Evolutionary conservation across 2,888 invertebrate genomes (phyloP), one percentile per base, ranked within the genome.

Genomic region (Taphrorychus bicolor): DNA sequence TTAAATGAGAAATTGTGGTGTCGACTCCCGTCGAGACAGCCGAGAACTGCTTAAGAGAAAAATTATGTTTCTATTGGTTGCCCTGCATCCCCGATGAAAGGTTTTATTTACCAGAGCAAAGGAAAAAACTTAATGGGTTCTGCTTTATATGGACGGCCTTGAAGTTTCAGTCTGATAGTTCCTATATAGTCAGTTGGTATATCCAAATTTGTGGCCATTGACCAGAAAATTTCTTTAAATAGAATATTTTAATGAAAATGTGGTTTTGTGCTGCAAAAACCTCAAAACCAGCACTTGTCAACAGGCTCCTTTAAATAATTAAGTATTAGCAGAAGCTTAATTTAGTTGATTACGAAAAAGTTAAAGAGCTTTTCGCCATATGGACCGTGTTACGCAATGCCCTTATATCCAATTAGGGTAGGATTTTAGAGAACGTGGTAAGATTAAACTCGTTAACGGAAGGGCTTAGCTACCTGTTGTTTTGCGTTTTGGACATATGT

Each of bases 1-100:
- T 70, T 70, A 70, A 69, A 70, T 66, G 66, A 70, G 70, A 70
- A 70, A 49, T 59, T 62, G 70, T 49, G 70, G 70, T 62, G 62
- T 23, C 40, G 23, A 21, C 59, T n/a, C 70, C 70, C 66, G 62
- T 40, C 21, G 66, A 54, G 54, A 23, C 14, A 23, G 32, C 18
- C 62, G 59, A 59, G 56, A 66, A 59, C 48, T 49, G 56, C 62
- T 66, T 62, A 66, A 70, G 62, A 24, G 59, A 70, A 63, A 70
- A 66, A 62, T 66, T 59, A 51, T 66, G 66, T 66, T 56, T 66
- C 21, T 54, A 58, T 45, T 48, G 45, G 16, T 32, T 17, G 17
- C 16, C 42, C 5, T 40, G 40, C 18, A 19, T 17, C 24, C 14
- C 24, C n/a, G 16, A 24, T 24, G 45, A 52, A 21, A 23, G 48